Percentiles rank a stretch among this genome's conserved stretches.
These are phyloP conservation scores for Ceyx erithaca DNA, from an alignment of 2,797 vertebrate genomes.

Conservation along the genomic window DNA sequence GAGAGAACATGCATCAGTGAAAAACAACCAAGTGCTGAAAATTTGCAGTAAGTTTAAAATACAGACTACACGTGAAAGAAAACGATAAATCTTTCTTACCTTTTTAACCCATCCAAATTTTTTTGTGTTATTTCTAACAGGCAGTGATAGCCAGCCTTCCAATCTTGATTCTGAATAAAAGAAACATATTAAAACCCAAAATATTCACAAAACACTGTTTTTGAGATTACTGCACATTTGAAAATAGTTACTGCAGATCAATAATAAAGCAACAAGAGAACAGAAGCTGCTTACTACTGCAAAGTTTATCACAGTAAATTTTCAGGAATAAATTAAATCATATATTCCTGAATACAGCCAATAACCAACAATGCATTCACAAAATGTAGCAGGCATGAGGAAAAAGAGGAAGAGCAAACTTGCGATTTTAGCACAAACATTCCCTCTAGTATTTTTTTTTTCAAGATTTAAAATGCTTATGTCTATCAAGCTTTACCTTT, in stretches of 20 bases:
- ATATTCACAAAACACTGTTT: background rate
- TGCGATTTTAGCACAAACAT: constrained; percentile 17
- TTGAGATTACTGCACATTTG: background rate
- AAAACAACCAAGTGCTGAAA: background rate
- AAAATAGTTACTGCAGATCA: background rate
- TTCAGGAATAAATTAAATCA: background rate
- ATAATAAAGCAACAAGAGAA: constrained; percentile 18
- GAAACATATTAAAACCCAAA: background rate
- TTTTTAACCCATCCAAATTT: constrained; percentile 98
- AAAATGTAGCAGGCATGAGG: background rate
- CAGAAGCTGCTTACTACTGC: background rate
- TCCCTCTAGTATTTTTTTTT: constrained; percentile 53
- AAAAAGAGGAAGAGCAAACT: background rate
- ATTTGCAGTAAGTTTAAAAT: background rate
- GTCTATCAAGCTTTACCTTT: background rate
- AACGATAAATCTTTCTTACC: constrained; percentile 75
- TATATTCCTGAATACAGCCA: background rate
- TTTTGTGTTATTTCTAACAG: constrained; percentile 96
- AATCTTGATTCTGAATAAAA: constrained; percentile 86
- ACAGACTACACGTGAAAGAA: background rate
- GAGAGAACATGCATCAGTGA: background rate
- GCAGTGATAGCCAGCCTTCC: constrained; percentile 97
- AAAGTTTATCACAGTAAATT: background rate
- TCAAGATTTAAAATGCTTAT: background rate
- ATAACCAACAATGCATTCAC: background rate